These are phyloP conservation scores for Microplitis manilae DNA, from an alignment of 2,888 invertebrate genomes.

Conservation along the genomic window DNA sequence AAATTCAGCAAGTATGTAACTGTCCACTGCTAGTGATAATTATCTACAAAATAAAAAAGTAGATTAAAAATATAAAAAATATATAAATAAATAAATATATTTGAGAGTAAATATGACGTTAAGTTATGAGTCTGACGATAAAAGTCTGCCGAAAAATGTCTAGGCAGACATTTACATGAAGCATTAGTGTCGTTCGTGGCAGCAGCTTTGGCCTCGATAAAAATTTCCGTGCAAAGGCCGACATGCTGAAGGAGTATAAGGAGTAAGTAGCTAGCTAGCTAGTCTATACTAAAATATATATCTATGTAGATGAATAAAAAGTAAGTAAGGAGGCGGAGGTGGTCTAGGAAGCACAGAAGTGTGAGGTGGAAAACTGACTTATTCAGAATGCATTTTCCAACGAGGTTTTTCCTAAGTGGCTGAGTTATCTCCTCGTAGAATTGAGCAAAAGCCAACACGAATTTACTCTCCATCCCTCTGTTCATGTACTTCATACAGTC, in stretches of 20 bases:
- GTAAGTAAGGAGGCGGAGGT: not conserved
- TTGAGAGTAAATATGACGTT: not conserved
- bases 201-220: conserved; percentile 16
- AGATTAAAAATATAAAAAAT: not conserved
- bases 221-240: conserved; percentile 18
- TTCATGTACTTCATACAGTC: conserved; percentile 7
- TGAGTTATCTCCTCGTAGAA: conserved; percentile 50
- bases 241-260: not conserved
- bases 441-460: conserved; percentile 33
- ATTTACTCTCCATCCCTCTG: conserved; percentile 5
- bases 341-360: not conserved
- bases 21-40: too few relatives aligned
- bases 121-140: not conserved
- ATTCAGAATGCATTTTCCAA: conserved; percentile 53
- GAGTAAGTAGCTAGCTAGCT: not conserved
- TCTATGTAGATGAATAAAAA: conserved; percentile 16
- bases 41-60: not conserved
- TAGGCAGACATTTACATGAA: conserved; percentile 30
- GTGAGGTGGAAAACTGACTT: conserved; percentile 50
- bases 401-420: conserved; percentile 51
- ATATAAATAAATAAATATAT: not conserved
- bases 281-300: not conserved
- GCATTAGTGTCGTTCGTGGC: conserved; percentile 22
- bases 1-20: too few relatives aligned
- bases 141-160: conserved; percentile 25